phyloP scores from a whole-genome alignment of 2,797 vertebrate genomes.

The Siniperca scherzeri region DNA sequence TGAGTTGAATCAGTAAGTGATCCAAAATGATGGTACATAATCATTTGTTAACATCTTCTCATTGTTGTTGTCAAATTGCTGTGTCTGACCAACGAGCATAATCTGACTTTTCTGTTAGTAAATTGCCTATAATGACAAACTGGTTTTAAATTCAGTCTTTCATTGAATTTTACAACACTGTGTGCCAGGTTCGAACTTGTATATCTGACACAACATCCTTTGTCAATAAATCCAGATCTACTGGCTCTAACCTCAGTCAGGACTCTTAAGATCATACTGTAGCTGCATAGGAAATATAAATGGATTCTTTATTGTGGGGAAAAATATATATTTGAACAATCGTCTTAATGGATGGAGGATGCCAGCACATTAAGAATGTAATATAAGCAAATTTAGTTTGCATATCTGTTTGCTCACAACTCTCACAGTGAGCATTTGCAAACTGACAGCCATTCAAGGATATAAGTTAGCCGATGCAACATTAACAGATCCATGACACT shows the following conservation, averaged over 20 bases:
- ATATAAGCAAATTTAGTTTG: conserved; percentile 40
- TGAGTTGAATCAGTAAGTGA: background rate
- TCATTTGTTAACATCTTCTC: background rate
- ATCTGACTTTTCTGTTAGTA: background rate
- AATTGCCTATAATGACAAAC: background rate
- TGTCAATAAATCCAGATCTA: conserved; percentile 8
- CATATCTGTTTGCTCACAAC: conserved; percentile 17
- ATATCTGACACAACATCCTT: background rate
- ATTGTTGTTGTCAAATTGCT: background rate
- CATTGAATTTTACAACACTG: background rate
- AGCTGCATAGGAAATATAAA: conserved; percentile 74
- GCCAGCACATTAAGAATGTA: conserved; percentile 32
- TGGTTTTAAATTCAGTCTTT: conserved; percentile 3
- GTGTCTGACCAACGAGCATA: background rate
- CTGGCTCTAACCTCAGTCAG: background rate
- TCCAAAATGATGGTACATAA: background rate
- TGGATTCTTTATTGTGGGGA: conserved; percentile 71
- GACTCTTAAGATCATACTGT: conserved; percentile 30
- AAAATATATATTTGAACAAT: conserved; percentile 70
- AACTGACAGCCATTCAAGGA: conserved; percentile 4
- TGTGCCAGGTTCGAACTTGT: background rate
- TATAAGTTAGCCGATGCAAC: conserved; percentile 16
- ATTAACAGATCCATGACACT: background rate
- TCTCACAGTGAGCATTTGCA: conserved; percentile 18
- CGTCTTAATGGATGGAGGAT: conserved; percentile 35